Conservation (phyloP, 2,113 vertebrate genomes). For the Misgurnus anguillicaudatus region DNA sequence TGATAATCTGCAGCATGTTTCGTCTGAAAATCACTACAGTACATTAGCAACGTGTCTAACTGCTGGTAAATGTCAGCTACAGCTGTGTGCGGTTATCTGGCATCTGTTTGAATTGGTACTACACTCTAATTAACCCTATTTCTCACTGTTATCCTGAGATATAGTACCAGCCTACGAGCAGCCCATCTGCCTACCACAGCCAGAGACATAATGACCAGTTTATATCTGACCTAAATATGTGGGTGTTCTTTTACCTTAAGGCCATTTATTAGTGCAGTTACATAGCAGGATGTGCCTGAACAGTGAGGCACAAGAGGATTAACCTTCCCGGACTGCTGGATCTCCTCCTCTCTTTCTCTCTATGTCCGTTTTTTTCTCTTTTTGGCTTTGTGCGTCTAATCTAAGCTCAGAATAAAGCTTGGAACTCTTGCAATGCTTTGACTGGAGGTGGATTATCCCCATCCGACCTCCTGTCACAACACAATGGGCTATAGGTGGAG, state of each 20-base stretch:
- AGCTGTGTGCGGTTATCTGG: slow-evolving; percentile 21
- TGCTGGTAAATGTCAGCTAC: slow-evolving; percentile 2
- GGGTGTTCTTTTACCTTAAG: slow-evolving; percentile 20
- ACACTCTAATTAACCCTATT: slow-evolving; percentile 19
- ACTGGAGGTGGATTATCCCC: slow-evolving; percentile 34
- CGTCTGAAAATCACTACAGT: background rate
- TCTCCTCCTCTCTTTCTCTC: background rate
- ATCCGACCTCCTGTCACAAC: slow-evolving; percentile 2
- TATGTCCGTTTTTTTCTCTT: slow-evolving; percentile 19
- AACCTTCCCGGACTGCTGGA: slow-evolving; percentile 26
- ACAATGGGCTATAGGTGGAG: slow-evolving; percentile 6
- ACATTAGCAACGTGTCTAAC: slow-evolving; percentile 4
- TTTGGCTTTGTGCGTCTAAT: background rate
- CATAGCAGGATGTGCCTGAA: slow-evolving; percentile 22
- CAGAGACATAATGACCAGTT: slow-evolving; percentile 5
- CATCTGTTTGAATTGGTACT: slow-evolving; percentile 16
- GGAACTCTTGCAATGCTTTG: slow-evolving; percentile 22
- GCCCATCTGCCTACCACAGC: slow-evolving; percentile 25
- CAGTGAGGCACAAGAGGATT: slow-evolving; percentile 28
- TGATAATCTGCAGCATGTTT: slow-evolving; percentile 21
- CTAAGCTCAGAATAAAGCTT: slow-evolving; percentile 27
- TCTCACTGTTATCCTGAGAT: slow-evolving; percentile 6
- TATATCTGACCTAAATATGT: slow-evolving; percentile 25
- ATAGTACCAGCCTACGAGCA: background rate
- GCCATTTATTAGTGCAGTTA: slow-evolving; percentile 20